Evolutionary conservation across 2,113 vertebrate genomes (phyloP), one percentile per base, ranked within the genome.

Genomic region (Ictalurus furcatus): DNA sequence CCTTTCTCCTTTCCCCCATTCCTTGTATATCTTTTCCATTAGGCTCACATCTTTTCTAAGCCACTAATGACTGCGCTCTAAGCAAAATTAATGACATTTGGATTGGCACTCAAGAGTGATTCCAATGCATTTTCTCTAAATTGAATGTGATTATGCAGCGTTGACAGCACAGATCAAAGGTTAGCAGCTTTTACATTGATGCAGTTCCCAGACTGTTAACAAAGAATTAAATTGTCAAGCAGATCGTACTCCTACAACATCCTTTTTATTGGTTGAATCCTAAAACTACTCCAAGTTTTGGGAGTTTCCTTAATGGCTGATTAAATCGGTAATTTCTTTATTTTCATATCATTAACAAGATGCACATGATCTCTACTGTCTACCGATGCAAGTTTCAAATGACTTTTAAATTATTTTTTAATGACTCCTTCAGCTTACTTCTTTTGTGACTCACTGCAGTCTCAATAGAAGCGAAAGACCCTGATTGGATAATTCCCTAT

Each of bases 1-100:
- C 8, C 1, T 52, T 84, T 52, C n/a, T 65, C 40, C 17, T 16
- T 44, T 19, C 5, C 34, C 16, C 34, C 21, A 37, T 56, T 81
- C 44, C 19, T 82, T 87, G 28, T 25, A 37, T 65, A 34, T 69
- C 54, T 74, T 74, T 84, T 19, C 67, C 56, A 88, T 84, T 74
- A 63, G 14, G 1, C 23, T 59, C 40, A 76, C 81, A 71, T 93
- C 86, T 37, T 87, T 84, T 83, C 86, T 83, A 63, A 90, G 89
- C 87, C 82, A 84, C 74, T 91, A 89, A 91, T 90, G 85, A 81
- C 92, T 84, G 84, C 17, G 59, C 91, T 73, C 40, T 88, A 86
- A 89, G 90, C 88, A 89, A 74, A 93, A 92, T 93, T 92, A 94
- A 94, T 94, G 91, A 93, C 73, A 92, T 92, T 94, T 90, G 90